Base-by-base conservation (phyloP, 2,113 vertebrate genomes). In the Stegastes partitus region DNA sequence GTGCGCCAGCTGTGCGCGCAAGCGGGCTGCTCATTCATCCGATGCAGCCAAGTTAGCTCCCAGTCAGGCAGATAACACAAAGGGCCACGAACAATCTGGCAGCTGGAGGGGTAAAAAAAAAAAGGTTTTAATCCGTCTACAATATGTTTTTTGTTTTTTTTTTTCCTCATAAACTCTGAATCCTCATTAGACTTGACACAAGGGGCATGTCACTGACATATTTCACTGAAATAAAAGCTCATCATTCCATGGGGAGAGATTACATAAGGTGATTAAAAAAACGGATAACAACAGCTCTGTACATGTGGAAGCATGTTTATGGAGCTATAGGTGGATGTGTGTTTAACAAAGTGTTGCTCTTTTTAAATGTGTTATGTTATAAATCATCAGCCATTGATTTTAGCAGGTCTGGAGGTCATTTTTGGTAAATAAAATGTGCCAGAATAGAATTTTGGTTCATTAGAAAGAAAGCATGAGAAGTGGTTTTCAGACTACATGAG, bases 1-100 rank as follows among this genome's bases (percentile, higher is more conserved):
- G 70, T 80, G 83, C 61, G 79, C 83, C 74, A 79, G 75, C 67
- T 84, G 82, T 72, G 61, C 54, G 55, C 0, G 61, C 22, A 2
- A 19, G 37, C 61, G 4, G 22, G 44, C n/a, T 31, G 58, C 14
- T 53, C 53, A 69, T 22, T 76, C 82, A 78, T 72, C 50, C 39
- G 56, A 26, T 6, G 1, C 58, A 28, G 55, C 53, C 31, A 57
- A 42, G 55, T 76, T 68, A 70, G 77, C 31, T 56, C 44, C 39
- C 49, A 25, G 26, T 28, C 22, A 55, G 0, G 22, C 57, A 71
- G 4, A 47, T 0, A 31, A 5, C 25, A 62, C 0, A 31, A 55
- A n/a, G 54, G 54, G n/a, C 49, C 39, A 22, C 1, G 2, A 51
- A 9, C 44, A 65, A 47, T 39, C 50, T 19, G 50, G 2, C 34